phyloP scores from a whole-genome alignment of 1,140 invertebrate species.

The Nomia melanderi region DNA sequence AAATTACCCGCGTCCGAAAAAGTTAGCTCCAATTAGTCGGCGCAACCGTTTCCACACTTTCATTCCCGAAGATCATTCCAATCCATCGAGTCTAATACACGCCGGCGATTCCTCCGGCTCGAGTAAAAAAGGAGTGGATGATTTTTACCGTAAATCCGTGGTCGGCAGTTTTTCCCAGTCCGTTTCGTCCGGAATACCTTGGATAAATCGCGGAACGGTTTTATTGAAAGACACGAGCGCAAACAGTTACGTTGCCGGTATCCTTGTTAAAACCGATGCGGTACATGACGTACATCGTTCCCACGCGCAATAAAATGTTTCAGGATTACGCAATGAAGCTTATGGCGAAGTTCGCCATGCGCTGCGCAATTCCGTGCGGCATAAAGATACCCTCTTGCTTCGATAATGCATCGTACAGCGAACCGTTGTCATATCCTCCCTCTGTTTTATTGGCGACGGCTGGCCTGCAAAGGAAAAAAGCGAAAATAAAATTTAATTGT shows the following conservation, averaged over 20 bases:
- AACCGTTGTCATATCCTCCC: not conserved
- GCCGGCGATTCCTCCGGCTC: no score
- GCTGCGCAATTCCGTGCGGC: slow-evolving; percentile 52
- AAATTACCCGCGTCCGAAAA: no score
- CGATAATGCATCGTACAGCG: slow-evolving; percentile 41
- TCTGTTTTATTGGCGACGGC: not conserved
- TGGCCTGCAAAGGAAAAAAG: not conserved
- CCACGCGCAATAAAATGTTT: slow-evolving; percentile 65
- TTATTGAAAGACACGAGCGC: slow-evolving; percentile 34
- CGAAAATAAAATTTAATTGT: not conserved
- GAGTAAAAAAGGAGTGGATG: no score
- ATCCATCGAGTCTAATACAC: no score
- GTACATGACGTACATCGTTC: slow-evolving; percentile 62
- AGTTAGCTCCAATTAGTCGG: no score
- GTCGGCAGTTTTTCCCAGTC: not conserved
- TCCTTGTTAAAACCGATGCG: slow-evolving; percentile 58
- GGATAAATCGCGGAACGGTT: slow-evolving; percentile 35
- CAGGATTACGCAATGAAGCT: slow-evolving; percentile 60
- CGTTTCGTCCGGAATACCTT: not conserved
- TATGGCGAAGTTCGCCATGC: slow-evolving; percentile 48
- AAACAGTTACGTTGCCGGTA: slow-evolving; percentile 20
- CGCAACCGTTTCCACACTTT: no score
- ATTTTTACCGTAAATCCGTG: no score
- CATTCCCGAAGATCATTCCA: no score
- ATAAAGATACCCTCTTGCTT: slow-evolving; percentile 2